A percentile compares a stretch with the other conserved stretches of the same genome.
phyloP scores from a whole-genome alignment of 1,140 invertebrate genomes.

The Bombus soroeensis region DNA sequence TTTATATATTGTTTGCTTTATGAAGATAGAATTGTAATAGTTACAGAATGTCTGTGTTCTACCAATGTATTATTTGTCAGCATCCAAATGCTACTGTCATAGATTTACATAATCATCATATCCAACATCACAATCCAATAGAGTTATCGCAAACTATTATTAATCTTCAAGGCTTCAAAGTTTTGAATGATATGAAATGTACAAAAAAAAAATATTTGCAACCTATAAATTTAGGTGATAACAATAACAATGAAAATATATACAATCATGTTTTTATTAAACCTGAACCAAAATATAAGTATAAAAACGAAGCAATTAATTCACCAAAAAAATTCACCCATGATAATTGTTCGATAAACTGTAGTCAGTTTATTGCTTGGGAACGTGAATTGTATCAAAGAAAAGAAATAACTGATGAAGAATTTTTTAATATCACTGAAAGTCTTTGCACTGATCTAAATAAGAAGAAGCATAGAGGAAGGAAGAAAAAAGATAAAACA shows the following conservation, averaged over 20 bases:
- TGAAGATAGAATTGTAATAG: neutral
- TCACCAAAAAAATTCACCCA: neutral
- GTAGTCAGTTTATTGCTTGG: slow-evolving; percentile 47
- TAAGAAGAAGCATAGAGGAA: slow-evolving; percentile 48
- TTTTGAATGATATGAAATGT: neutral
- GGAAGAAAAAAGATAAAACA: slow-evolving; percentile 29
- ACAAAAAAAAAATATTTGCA: neutral
- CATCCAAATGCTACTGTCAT: neutral
- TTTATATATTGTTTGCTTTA: slow-evolving; percentile 1
- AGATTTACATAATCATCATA: slow-evolving; percentile 72
- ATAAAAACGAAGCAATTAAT: neutral
- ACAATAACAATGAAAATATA: slow-evolving; percentile 26
- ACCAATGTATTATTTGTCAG: slow-evolving; percentile 59
- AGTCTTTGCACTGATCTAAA: slow-evolving; percentile 59
- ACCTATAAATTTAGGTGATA: neutral
- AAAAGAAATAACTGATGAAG: slow-evolving; percentile 61
- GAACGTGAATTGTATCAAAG: slow-evolving; percentile 63
- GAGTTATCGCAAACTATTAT: slow-evolving; percentile 73
- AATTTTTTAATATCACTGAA: slow-evolving; percentile 59
- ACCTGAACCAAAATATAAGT: neutral
- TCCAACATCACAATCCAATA: slow-evolving; percentile 64
- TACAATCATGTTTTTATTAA: neutral
- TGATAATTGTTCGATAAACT: slow-evolving; percentile 22
- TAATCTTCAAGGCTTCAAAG: slow-evolving; percentile 62
- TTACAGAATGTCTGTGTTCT: slow-evolving; percentile 18